Evolutionary conservation across 2,888 invertebrate species (phyloP).

Genomic region (Eupithecia inturbata): DNA sequence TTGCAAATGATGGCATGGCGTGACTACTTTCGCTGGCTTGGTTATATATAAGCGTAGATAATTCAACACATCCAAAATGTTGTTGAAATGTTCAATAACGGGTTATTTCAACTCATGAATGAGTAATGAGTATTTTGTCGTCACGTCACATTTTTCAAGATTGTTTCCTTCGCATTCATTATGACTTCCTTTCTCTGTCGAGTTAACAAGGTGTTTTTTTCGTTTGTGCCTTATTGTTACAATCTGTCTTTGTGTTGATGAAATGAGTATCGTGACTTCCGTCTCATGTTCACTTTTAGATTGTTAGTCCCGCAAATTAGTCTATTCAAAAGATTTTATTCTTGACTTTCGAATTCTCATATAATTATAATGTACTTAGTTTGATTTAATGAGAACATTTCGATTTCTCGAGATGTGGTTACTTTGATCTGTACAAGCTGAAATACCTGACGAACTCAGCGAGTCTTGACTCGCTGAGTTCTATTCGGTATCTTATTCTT

Average conservation of each 20-base stretch:
- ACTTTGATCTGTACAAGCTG: not conserved
- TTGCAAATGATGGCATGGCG: slow-evolving; percentile 8
- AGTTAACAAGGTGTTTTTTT: slow-evolving; percentile 16
- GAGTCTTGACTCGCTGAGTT: no score
- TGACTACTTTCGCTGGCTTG: slow-evolving; percentile 11
- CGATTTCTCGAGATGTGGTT: not conserved
- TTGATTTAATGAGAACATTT: not conserved
- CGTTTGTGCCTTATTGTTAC: slow-evolving; percentile 7
- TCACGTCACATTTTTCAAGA: slow-evolving; percentile 27
- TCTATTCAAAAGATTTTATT: not conserved
- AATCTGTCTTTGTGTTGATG: slow-evolving; percentile 8
- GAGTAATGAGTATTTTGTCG: slow-evolving; percentile 28
- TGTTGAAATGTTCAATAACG: slow-evolving; percentile 18
- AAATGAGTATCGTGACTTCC: slow-evolving; percentile 15
- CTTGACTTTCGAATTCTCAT: not conserved
- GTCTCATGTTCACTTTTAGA: slow-evolving; percentile 28
- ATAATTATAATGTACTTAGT: not conserved
- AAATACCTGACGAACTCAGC: not conserved
- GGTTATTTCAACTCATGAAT: slow-evolving; percentile 27
- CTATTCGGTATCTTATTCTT: no score
- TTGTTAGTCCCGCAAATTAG: slow-evolving; percentile 1
- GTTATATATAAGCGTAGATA: slow-evolving; percentile 5
- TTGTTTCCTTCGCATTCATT: slow-evolving; percentile 25
- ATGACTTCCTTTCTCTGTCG: slow-evolving; percentile 25
- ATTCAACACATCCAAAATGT: slow-evolving; percentile 20